These are phyloP conservation scores for Clavelina lepadiformis DNA, from an alignment of 23 tunicate species.

Conservation along the genomic window DNA sequence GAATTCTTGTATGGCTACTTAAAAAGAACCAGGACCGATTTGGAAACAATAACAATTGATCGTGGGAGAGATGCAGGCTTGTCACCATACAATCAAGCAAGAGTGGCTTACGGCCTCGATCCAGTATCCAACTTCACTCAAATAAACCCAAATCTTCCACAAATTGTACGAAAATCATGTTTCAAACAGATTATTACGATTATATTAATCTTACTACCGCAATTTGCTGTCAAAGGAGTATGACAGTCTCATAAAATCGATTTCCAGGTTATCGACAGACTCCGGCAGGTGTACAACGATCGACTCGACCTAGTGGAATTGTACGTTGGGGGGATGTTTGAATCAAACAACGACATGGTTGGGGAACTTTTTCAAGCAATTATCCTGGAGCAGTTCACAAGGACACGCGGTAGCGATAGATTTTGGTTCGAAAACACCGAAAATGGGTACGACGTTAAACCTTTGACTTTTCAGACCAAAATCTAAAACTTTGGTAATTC, in stretches of 20 bases:
- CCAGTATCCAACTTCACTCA: slow-evolving; percentile 45
- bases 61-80: slow-evolving; percentile 89
- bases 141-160: slow-evolving; percentile 41
- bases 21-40: slow-evolving; percentile 70
- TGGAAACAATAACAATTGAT: slow-evolving; percentile 79
- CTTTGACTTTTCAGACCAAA: not conserved
- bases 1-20: slow-evolving; percentile 80
- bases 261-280: not conserved
- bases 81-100: slow-evolving; percentile 58
- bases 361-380: slow-evolving; percentile 41
- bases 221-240: not conserved
- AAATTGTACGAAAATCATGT: slow-evolving; percentile 26
- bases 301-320: slow-evolving; percentile 48
- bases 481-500: no score
- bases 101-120: slow-evolving; percentile 35
- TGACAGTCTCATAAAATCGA: no score
- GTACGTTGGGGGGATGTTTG: slow-evolving; percentile 88
- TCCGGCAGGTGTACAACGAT: slow-evolving; percentile 23
- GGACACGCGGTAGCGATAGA: slow-evolving; percentile 81
- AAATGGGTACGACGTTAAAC: slow-evolving; percentile 31
- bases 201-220: not conserved
- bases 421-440: slow-evolving; percentile 87
- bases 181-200: no score
- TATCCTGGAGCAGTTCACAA: slow-evolving; percentile 54
- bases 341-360: slow-evolving; percentile 6